phyloP scores from a whole-genome alignment of 2,888 invertebrate species.

The Epistrophe eligans region DNA sequence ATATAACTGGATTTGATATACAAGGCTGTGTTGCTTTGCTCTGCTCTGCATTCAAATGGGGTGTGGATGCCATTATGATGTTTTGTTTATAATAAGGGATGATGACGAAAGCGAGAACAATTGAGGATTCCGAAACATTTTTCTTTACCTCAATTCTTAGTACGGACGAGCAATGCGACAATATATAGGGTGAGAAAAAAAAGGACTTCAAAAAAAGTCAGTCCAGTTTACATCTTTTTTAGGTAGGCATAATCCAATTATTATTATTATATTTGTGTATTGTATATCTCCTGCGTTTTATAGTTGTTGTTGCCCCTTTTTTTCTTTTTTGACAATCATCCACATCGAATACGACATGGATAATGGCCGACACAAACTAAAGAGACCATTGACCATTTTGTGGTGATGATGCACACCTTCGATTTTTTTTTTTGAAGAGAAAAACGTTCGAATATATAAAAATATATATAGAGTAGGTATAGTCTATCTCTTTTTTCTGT shows the following conservation, averaged over 20 bases:
- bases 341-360: conserved; percentile 41
- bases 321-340: conserved; percentile 4
- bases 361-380: conserved; percentile 57
- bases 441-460: conserved; percentile 5
- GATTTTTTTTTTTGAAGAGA: not conserved
- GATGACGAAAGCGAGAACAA: not conserved
- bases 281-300: conserved; percentile 3
- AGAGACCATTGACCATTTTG: conserved; percentile 61
- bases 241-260: conserved; percentile 69
- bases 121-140: conserved; percentile 9
- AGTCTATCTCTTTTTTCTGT: not conserved
- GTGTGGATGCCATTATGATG: conserved; percentile 46
- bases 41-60: conserved; percentile 47
- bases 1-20: conserved; percentile 47
- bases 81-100: conserved; percentile 17
- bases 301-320: conserved; percentile 18
- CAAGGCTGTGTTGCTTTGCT: conserved; percentile 20
- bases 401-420: conserved; percentile 48
- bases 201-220: conserved; percentile 32
- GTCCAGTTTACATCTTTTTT: conserved; percentile 37
- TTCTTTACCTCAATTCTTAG: conserved; percentile 2
- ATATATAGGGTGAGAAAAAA: conserved; percentile 20
- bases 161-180: not conserved
- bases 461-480: not conserved
- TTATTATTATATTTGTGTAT: conserved; percentile 38